Evolutionary conservation across 2,888 invertebrate species (phyloP).

Genomic region (Odiellus spinosus): DNA sequence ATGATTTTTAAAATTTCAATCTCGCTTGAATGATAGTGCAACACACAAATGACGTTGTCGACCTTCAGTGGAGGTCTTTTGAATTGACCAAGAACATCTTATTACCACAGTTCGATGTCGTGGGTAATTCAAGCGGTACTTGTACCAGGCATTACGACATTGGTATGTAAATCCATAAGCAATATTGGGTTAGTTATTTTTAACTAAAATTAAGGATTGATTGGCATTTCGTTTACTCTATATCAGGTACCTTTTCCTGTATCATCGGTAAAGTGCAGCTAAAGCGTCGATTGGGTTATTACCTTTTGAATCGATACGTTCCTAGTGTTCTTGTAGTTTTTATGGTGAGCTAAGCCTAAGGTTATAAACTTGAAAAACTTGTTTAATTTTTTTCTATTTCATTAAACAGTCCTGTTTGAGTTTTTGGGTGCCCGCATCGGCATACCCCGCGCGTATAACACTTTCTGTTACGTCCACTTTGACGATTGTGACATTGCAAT

Average conservation of each 20-base stretch:
- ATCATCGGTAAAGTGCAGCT: conserved; percentile 12
- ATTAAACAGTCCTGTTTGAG: conserved; percentile 15
- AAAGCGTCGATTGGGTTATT: conserved; percentile 13
- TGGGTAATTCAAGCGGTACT: conserved; percentile 6
- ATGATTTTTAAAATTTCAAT: too few species aligned
- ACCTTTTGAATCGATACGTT: conserved; percentile 15
- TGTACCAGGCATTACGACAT: conserved; percentile 15
- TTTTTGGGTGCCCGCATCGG: conserved; percentile 19
- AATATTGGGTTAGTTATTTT: background rate
- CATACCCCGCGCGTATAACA: conserved; percentile 18
- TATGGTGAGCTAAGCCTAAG: conserved; percentile 5
- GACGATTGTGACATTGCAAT: conserved; percentile 34
- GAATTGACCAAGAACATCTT: conserved; percentile 15
- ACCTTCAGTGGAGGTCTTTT: conserved; percentile 17
- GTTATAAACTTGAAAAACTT: too few species aligned
- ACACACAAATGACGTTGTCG: conserved; percentile 13
- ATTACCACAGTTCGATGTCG: conserved; percentile 14
- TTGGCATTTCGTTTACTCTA: background rate
- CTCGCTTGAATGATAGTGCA: conserved; percentile 11
- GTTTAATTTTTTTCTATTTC: too few species aligned
- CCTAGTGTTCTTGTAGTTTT: conserved; percentile 17
- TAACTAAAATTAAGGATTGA: background rate
- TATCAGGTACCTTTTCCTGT: conserved; percentile 16
- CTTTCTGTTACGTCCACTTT: conserved; percentile 60
- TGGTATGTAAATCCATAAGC: conserved; percentile 9